Evolutionary conservation across 2,797 vertebrate species (phyloP), one percentile per base, ranked within the genome.

Genomic region (Hephaestus fuliginosus): DNA sequence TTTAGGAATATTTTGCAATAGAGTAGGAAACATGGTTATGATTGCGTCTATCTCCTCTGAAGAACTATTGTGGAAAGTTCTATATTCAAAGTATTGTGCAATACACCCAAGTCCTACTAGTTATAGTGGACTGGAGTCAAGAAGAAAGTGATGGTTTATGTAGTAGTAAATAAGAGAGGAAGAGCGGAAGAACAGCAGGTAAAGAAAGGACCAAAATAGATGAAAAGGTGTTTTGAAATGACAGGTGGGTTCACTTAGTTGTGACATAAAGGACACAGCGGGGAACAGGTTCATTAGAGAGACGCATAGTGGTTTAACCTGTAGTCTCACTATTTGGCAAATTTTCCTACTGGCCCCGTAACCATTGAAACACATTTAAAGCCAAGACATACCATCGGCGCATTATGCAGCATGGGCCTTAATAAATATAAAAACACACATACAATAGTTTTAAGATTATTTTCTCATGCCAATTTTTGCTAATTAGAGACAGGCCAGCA

Each of bases 131-230:
- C 36, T 39, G 36, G 11, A 67, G 39, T 15, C 49, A 33, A 44
- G 33, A 73, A 7, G 51, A 44, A 30, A 62, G 49, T 3, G 7
- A 4, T 67, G 65, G 52, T 89, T 82, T 70, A 81, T 82, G 79
- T 56, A 77, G 76, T 4, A 12, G 70, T 76, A 73, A 64, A 84
- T 20, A 58, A 13, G 58, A 83, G 44, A 61, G 58, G 76, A 83
- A 78, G 64, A 57, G 48, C 17, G 56, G 36, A 52, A 64, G 78
- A 62, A 15, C 65, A 84, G 62, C 74, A 76, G 63, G 81, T 33
- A 70, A 75, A 49, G 48, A 18, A 76, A 77, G 46, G 80, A 62
- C 80, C 30, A 85, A 77, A 86, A 43, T 53, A 62, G 55, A 76
- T 4, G 33, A 74, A 28, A 48, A 51, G 7, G 15, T 41, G 72